Conservation (phyloP, 2,888 invertebrate species). For the Brassicogethes aeneus region DNA sequence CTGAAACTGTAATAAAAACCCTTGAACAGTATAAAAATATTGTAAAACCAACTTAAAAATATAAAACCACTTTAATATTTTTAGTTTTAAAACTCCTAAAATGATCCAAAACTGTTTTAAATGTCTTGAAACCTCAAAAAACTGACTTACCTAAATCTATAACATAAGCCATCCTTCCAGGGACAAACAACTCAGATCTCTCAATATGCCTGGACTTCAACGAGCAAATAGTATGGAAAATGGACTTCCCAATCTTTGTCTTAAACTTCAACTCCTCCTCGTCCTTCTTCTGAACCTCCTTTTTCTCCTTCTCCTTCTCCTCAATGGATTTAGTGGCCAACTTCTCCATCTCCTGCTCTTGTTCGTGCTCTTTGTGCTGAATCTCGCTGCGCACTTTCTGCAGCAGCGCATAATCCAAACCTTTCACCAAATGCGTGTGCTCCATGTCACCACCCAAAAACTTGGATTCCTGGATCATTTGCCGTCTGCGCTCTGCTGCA, state of each 20-base stretch:
- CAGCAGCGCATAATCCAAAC: conserved; percentile 80
- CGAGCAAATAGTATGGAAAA: conserved; percentile 58
- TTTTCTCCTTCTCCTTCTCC: conserved; percentile 38
- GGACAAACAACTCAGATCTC: conserved; percentile 85
- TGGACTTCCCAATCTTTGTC: conserved; percentile 70
- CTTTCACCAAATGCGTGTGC: conserved; percentile 99
- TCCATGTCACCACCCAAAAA: conserved; percentile 99
- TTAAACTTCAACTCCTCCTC: conserved; percentile 73
- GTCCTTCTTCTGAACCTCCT: conserved; percentile 47
- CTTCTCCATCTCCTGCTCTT: conserved; percentile 74
- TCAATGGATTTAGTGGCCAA: conserved; percentile 52
- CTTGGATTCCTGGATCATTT: conserved; percentile 97
- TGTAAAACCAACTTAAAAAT: too few relatives aligned
- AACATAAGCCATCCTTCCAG: conserved; percentile 97
- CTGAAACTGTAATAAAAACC: too few relatives aligned
- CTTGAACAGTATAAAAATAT: too few relatives aligned
- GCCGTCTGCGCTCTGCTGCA: conserved; percentile 88
- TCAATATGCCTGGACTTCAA: conserved; percentile 65
- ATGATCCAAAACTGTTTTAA: not conserved
- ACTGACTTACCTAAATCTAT: conserved; percentile 60
- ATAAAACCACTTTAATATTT: too few relatives aligned
- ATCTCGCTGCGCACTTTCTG: conserved; percentile 95
- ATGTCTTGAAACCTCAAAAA: not conserved
- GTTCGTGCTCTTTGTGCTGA: conserved; percentile 65
- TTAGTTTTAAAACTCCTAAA: not conserved